A percentile compares a stretch with the other conserved stretches of the same genome.
These are phyloP conservation scores for Cheiracanthium punctorium DNA, from an alignment of 2,888 invertebrate species.

Conservation along the genomic window DNA sequence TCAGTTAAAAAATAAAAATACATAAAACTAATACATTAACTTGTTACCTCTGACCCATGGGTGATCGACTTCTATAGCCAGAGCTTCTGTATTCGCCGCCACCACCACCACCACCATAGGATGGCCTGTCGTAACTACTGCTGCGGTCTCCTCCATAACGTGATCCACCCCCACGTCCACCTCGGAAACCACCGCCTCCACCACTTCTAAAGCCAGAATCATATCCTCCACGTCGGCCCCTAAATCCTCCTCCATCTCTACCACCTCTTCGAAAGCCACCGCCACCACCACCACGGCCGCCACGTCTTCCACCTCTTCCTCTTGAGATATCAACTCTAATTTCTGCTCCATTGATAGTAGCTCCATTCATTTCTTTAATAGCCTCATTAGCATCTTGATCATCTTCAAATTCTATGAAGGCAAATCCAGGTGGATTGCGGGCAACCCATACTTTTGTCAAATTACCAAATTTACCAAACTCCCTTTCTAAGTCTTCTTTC, in stretches of 20 bases:
- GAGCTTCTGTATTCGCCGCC: conserved; percentile 46
- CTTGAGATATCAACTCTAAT: conserved; percentile 64
- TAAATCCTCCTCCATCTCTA: conserved; percentile 49
- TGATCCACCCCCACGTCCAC: conserved; percentile 77
- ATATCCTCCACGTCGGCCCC: conserved; percentile 77
- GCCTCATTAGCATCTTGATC: conserved; percentile 92
- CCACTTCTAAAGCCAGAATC: conserved; percentile 76
- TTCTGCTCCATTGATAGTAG: conserved; percentile 74
- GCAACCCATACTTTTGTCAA: conserved; percentile 68
- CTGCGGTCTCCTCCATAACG: conserved; percentile 52
- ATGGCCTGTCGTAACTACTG: conserved; percentile 42
- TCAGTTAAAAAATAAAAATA: background rate
- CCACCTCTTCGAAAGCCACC: conserved; percentile 72
- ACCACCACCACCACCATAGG: conserved; percentile 44
- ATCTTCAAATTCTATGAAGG: conserved; percentile 93
- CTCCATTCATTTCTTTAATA: conserved; percentile 90
- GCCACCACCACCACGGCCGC: conserved; percentile 77
- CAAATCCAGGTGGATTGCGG: conserved; percentile 87
- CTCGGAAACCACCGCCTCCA: conserved; percentile 77
- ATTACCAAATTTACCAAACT: conserved; percentile 86
- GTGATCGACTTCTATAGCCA: conserved; percentile 72
- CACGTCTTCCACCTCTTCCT: conserved; percentile 76
- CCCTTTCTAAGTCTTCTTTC: conserved; percentile 92
- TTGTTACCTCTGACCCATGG: conserved; percentile 71
- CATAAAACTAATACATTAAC: background rate